phyloP scores from a whole-genome alignment of 2,888 invertebrate genomes.

The Nomada flava region DNA sequence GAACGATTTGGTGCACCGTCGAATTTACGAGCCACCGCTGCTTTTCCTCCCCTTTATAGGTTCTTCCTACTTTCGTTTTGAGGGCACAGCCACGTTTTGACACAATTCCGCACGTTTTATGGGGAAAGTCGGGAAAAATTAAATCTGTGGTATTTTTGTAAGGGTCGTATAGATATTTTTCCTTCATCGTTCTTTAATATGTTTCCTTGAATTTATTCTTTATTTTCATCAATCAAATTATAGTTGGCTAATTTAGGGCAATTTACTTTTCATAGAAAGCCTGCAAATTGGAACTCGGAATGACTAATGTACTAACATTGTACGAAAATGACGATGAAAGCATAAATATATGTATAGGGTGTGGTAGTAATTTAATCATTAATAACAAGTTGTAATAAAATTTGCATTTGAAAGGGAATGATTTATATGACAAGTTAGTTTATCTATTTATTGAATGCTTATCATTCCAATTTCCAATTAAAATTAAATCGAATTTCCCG shows the following conservation, averaged over 20 bases:
- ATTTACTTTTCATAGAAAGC: neutral
- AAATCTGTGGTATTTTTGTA: no score
- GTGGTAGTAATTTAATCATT: neutral
- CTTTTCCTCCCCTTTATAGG: neutral
- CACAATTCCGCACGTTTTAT: neutral
- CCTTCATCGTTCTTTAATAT: no score
- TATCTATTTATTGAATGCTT: no score
- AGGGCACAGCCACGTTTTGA: neutral
- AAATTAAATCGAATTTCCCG: neutral
- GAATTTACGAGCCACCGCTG: constrained; percentile 26
- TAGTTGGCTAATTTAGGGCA: neutral
- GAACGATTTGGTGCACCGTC: constrained; percentile 56
- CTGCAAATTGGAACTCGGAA: neutral
- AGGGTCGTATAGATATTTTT: no score
- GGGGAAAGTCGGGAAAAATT: neutral
- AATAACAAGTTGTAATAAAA: neutral
- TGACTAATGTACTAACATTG: neutral
- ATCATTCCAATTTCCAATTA: neutral
- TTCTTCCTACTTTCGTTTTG: neutral
- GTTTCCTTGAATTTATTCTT: neutral
- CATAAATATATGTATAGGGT: neutral
- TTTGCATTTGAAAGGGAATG: no score
- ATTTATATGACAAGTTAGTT: no score
- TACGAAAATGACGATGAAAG: neutral
- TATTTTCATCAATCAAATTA: neutral